phyloP scores from a whole-genome alignment of 2,797 vertebrate species.

The Nannoperca australis region DNA sequence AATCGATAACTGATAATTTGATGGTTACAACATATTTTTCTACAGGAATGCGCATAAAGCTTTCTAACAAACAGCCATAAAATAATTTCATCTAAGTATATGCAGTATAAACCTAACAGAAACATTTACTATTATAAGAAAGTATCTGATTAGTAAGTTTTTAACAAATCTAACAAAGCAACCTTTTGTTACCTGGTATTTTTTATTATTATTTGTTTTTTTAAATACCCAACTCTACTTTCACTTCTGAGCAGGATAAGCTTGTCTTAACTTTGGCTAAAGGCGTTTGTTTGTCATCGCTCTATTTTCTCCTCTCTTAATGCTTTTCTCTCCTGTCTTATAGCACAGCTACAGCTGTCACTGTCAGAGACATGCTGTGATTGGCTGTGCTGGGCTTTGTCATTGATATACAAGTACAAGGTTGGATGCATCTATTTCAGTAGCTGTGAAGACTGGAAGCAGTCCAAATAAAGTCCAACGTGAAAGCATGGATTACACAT shows the following conservation, averaged over 20 bases:
- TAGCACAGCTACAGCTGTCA: slow-evolving; percentile 39
- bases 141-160: too few species aligned
- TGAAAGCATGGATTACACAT: background rate
- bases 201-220: background rate
- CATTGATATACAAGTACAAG: slow-evolving; percentile 38
- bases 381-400: slow-evolving; percentile 48
- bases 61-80: background rate
- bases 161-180: background rate
- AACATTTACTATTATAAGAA: background rate
- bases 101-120: background rate
- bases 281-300: slow-evolving; percentile 4
- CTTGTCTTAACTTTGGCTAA: background rate
- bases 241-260: background rate
- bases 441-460: background rate
- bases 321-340: slow-evolving; percentile 41
- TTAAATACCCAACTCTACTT: background rate
- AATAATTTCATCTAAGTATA: background rate
- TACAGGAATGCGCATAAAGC: background rate
- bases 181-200: background rate
- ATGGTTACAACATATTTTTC: background rate
- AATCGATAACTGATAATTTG: background rate
- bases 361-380: slow-evolving; percentile 48
- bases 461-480: background rate
- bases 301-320: slow-evolving; percentile 24
- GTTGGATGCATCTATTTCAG: slow-evolving; percentile 29